These are phyloP conservation scores for Semaprochilodus insignis DNA, from an alignment of 2,797 vertebrate species.

Conservation along the genomic window DNA sequence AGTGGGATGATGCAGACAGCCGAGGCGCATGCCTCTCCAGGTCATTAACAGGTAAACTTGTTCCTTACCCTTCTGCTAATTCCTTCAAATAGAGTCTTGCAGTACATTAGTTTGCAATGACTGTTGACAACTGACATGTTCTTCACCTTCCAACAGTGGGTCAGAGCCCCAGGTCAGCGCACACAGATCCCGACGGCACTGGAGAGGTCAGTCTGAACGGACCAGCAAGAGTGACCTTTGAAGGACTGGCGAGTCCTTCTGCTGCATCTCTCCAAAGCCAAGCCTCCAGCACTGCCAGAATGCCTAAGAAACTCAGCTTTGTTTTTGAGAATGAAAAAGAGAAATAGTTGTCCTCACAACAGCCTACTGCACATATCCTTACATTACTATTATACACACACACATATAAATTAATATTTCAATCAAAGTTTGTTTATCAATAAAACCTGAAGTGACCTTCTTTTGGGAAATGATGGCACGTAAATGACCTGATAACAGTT, in stretches of 20 bases:
- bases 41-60: constrained; percentile 8
- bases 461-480: background rate
- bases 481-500: background rate
- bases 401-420: background rate
- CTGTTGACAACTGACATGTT: background rate
- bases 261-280: background rate
- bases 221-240: background rate
- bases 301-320: constrained; percentile 47
- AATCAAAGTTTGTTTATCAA: background rate
- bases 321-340: constrained; percentile 32
- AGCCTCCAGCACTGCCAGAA: background rate
- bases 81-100: background rate
- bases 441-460: background rate
- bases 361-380: no score
- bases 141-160: constrained; percentile 16
- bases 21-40: background rate
- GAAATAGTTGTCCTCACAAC: background rate
- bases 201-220: constrained; percentile 6
- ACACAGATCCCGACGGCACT: background rate
- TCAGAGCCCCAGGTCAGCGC: background rate
- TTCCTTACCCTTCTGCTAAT: background rate
- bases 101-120: background rate
- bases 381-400: background rate
- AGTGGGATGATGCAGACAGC: constrained; percentile 17
- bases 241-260: background rate